Evolutionary conservation across 2,888 invertebrate species (phyloP), one percentile per base, ranked within the genome.

Genomic region (Pollenia angustigena): DNA sequence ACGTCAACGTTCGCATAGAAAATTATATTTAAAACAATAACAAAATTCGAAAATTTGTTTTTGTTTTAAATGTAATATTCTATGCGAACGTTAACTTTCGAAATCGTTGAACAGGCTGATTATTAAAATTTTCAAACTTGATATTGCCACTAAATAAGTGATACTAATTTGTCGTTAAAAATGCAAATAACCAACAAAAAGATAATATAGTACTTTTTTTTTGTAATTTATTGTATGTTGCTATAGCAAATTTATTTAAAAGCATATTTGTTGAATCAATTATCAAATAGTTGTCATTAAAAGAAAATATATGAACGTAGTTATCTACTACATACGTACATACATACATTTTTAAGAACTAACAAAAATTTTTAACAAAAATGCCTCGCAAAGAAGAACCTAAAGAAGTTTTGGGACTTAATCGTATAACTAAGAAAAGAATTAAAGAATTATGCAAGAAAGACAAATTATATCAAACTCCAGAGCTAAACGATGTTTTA

Each of bases 401-500:
- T 12, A 90, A 91, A 54, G 93, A 93, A 86, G 80, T 93, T 46
- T 88, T 90, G 18, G 91, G 92, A 0, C 78, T 93, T 1, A 88
- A 90, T 72, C 91, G 96, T 89, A 98, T 99, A 95, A 98, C 98
- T 0, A 97, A 97, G 91, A 95, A 96, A 89, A 96, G 95, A 74
- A 94, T 99, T 66, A 95, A 94, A 88, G 95, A 97, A 78, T 96
- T 97, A 90, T 99, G 99, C 94, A 97, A 96, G 91, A 96, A 97
- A 88, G 94, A 97, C 88, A 96, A 97, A 90, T 94, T 99, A 0
- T 99, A 99, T 91, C 94, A 95, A 88, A 98, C 98, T 0, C 99
- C 99, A 0, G 94, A 96, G 89, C 94, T 99, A 11, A 99, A 99
- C 93, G 98, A 99, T 93, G 97, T 98, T 12, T 94, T 99, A 0